These are phyloP conservation scores for Akabosia matsudoensis DNA, from an alignment of 1,140 invertebrate genomes.

Conservation along the genomic window DNA sequence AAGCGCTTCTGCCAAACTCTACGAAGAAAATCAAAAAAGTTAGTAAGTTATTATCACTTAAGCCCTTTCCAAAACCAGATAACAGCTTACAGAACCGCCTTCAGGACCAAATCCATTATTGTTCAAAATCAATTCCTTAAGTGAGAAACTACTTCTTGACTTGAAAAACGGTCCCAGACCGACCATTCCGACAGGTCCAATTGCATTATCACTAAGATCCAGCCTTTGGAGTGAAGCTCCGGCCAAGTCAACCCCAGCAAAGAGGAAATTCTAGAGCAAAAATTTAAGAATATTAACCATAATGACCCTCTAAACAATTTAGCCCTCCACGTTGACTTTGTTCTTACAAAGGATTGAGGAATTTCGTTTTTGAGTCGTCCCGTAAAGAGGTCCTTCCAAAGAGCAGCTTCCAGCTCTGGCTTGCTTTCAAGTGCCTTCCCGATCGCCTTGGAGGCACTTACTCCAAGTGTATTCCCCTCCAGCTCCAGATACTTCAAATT, in stretches of 20 bases:
- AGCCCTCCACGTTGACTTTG: neutral
- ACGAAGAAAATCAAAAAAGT: neutral
- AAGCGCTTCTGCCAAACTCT: slow-evolving; percentile 67
- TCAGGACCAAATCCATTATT: slow-evolving; percentile 93
- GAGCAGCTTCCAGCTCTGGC: slow-evolving; percentile 70
- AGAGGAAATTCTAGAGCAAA: slow-evolving; percentile 65
- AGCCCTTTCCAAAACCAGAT: neutral
- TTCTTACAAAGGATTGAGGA: slow-evolving; percentile 77
- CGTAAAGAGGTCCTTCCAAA: slow-evolving; percentile 97
- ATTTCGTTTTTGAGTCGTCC: slow-evolving; percentile 92
- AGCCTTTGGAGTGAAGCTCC: slow-evolving; percentile 75
- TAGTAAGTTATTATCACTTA: neutral
- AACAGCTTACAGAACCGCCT: slow-evolving; percentile 66
- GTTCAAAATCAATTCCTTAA: slow-evolving; percentile 79
- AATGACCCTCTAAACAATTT: neutral
- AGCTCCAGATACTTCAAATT: slow-evolving; percentile 70
- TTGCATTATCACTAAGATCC: slow-evolving; percentile 96
- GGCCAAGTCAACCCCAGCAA: slow-evolving; percentile 74
- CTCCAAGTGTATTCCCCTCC: slow-evolving; percentile 90
- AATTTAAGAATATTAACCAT: neutral
- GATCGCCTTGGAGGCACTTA: slow-evolving; percentile 79
- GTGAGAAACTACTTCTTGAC: slow-evolving; percentile 75
- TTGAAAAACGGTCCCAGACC: slow-evolving; percentile 81
- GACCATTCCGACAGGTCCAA: slow-evolving; percentile 91
- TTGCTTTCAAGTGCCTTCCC: slow-evolving; percentile 73